Conservation (phyloP, 2,113 vertebrate species). For the Cyanistes caeruleus region DNA sequence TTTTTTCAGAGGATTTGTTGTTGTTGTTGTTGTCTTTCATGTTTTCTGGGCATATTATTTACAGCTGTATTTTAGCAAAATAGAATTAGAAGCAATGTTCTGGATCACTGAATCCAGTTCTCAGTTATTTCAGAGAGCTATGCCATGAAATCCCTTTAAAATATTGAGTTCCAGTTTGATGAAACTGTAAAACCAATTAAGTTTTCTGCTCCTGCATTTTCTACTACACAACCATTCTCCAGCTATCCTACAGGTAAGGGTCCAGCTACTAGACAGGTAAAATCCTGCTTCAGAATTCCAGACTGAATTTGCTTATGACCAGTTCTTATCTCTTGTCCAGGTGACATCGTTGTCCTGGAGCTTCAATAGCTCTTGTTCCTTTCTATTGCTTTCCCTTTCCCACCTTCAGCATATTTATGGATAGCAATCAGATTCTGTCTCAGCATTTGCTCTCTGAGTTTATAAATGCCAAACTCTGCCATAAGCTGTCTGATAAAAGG, state of each 20-base stretch:
- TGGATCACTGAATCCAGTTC: slow-evolving; percentile 37
- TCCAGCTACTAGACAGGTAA: neutral
- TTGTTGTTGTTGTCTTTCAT: neutral
- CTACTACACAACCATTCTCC: neutral
- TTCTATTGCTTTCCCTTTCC: neutral
- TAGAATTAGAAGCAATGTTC: slow-evolving; percentile 42
- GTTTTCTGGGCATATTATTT: slow-evolving; percentile 1
- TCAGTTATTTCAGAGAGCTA: slow-evolving; percentile 39
- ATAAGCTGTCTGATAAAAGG: neutral
- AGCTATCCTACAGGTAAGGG: neutral
- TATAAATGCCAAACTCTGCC: neutral
- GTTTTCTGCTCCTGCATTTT: neutral
- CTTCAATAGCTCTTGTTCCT: neutral
- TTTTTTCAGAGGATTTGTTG: neutral
- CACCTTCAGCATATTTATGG: neutral
- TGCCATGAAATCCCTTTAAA: slow-evolving; percentile 44
- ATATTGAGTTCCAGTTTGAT: slow-evolving; percentile 39
- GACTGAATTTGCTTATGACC: neutral
- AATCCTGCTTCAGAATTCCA: neutral
- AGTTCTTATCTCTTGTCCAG: neutral
- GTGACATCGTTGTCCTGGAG: neutral
- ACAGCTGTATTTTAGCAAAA: slow-evolving; percentile 20
- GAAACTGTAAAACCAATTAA: slow-evolving; percentile 37
- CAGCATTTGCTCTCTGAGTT: neutral
- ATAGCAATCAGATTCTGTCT: neutral